phyloP scores from a whole-genome alignment of 1,140 invertebrate species.

The Meloidogyne floridensis region DNA sequence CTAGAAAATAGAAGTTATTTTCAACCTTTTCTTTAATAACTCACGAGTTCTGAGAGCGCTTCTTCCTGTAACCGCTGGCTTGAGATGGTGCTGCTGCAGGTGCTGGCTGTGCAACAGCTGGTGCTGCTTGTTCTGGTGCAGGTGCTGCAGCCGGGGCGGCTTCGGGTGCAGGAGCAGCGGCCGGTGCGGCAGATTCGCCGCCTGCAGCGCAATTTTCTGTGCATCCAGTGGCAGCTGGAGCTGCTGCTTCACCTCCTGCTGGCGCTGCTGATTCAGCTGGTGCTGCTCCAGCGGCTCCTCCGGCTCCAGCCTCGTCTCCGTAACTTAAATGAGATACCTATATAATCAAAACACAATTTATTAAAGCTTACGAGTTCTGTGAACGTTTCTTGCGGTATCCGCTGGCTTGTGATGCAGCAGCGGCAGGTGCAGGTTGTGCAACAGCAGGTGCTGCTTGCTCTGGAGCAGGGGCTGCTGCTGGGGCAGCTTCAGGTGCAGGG shows the following conservation, averaged over 20 bases:
- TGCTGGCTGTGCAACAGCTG: constrained; percentile 13
- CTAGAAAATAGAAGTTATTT: neutral
- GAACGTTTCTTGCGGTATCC: constrained; percentile 10
- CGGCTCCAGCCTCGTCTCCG: constrained; percentile 11
- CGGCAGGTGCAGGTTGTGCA: constrained; percentile 11
- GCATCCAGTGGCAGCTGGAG: constrained; percentile 5
- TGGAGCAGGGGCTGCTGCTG: constrained; percentile 13
- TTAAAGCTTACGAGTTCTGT: neutral
- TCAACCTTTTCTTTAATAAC: neutral
- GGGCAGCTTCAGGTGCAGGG: constrained; percentile 3
- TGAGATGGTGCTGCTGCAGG: neutral
- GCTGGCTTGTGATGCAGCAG: constrained; percentile 15
- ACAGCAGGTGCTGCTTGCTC: constrained; percentile 13
- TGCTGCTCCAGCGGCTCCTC: constrained; percentile 7
- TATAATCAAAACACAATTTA: neutral
- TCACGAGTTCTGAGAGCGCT: constrained; percentile 21
- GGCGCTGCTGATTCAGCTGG: neutral
- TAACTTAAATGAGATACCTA: neutral
- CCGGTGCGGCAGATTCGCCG: neutral
- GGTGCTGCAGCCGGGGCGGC: constrained; percentile 12
- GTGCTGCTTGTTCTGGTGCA: constrained; percentile 21
- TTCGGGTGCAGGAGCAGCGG: constrained; percentile 16
- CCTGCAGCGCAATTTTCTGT: neutral
- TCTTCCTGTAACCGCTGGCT: constrained; percentile 20
- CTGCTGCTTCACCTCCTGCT: constrained; percentile 12